Base-by-base conservation (phyloP, 2,113 vertebrate genomes). In the Sphyrna mokarran region DNA sequence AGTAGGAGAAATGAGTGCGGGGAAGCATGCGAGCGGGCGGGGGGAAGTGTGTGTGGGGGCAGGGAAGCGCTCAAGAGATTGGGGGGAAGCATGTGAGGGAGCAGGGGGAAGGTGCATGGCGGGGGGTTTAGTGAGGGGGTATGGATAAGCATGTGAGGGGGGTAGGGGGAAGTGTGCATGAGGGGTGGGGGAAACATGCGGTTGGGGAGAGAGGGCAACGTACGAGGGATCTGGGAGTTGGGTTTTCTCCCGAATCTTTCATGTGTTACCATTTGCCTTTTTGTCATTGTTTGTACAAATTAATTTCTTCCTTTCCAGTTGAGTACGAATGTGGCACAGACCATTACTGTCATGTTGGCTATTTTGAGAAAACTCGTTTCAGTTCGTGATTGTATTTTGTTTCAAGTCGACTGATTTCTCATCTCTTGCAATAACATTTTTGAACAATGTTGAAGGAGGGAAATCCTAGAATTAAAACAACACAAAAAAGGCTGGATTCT, bases 231-330 rank as follows among this genome's bases (percentile, higher is more conserved):
- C 40, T 16, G 18, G 13, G 18, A 22, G 80, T 20, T 43, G 3
- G 1, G 16, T 40, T 83, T 18, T 18, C 40, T 43, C 37, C 80
- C 40, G 14, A 20, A 16, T 11, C 76, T 14, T 37, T 80, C n/a
- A n/a, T 80, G 33, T 18, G 22, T 43, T 83, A 16, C 80, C 80
- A 40, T 83, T n/a, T 40, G 16, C 6, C 37, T 40, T 83, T 83
- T 40, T 83, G 37, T 83, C 80, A 43, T 83, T 40, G 37, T 83
- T 18, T 43, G 80, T 43, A 83, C 14, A 40, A 83, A 83, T 40
- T 43, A 83, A 83, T 83, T 83, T 83, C 80, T 83, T 83, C 78
- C 78, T 83, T 83, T 83, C 18, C 37, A 83, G 37, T 83, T 83
- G 37, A 40, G 37, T 83, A 83, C 18, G 16, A 83, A 16, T 18